phyloP scores from a whole-genome alignment of 2,113 vertebrate species.

The Mionectes macconnelli region DNA sequence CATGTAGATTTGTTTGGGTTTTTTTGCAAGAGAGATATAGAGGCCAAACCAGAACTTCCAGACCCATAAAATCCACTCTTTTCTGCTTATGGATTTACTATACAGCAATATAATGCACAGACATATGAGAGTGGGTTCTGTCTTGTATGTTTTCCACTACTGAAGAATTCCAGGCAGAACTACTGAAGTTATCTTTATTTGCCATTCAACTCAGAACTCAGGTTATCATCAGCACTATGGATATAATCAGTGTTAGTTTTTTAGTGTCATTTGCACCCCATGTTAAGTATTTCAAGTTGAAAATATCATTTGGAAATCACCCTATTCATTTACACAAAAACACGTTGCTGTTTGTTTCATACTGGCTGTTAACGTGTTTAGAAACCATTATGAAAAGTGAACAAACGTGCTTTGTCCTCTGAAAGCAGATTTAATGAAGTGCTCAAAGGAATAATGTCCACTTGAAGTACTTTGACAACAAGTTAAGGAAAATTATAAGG shows the following conservation, averaged over 20 bases:
- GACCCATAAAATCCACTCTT: not conserved
- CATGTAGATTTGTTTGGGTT: not conserved
- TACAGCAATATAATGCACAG: not conserved
- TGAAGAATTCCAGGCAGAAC: constrained; percentile 8
- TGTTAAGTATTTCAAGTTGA: not conserved
- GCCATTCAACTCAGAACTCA: not conserved
- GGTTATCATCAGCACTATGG: not conserved
- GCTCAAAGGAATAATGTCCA: not conserved
- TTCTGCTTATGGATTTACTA: not conserved
- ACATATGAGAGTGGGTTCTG: not conserved
- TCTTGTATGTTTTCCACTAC: not conserved
- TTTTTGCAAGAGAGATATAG: not conserved
- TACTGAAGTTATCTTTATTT: not conserved
- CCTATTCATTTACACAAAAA: not conserved
- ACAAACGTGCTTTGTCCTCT: not conserved
- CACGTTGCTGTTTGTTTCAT: not conserved
- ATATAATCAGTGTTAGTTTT: not conserved
- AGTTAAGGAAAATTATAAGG: not conserved
- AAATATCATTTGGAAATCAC: not conserved
- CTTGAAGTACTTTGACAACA: not conserved
- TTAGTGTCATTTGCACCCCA: not conserved
- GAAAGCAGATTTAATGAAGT: not conserved
- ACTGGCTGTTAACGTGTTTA: not conserved
- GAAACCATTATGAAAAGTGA: not conserved
- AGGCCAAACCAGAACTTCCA: not conserved